Evolutionary conservation across 35 echinoderm and acorn worm species (phyloP).

Genomic region (Hemicentrotus pulcherrimus): DNA sequence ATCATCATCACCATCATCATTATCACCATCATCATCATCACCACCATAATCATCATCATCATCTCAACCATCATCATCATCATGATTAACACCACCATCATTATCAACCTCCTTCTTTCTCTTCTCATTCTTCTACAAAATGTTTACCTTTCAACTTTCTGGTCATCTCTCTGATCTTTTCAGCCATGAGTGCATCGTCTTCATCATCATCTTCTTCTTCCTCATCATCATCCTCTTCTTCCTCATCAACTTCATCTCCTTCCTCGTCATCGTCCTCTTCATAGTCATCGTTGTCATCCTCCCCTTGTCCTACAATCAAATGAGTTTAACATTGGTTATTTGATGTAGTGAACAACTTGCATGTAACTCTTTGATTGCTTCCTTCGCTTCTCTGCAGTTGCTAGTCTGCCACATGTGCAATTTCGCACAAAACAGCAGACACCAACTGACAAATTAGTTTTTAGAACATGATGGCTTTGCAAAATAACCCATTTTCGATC

Average conservation of each 20-base stretch:
- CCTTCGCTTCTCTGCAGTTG: not conserved
- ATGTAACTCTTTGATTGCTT: not conserved
- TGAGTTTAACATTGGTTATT: not conserved
- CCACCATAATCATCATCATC: not conserved
- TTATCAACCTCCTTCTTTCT: too few relatives aligned
- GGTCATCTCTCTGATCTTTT: not conserved
- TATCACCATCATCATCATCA: not conserved
- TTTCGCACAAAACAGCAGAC: not conserved
- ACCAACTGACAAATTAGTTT: too few relatives aligned
- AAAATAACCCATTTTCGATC: too few relatives aligned
- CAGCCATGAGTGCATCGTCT: not conserved
- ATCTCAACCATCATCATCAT: not conserved
- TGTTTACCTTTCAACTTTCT: not conserved
- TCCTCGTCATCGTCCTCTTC: not conserved
- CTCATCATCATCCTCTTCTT: not conserved
- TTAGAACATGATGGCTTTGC: too few relatives aligned
- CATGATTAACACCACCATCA: not conserved
- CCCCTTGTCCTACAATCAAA: not conserved
- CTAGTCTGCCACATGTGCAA: not conserved
- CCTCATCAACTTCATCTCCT: not conserved
- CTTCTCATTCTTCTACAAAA: too few relatives aligned
- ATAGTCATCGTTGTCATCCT: not conserved
- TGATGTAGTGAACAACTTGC: not conserved
- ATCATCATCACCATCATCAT: not conserved
- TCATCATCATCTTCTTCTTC: not conserved